Evolutionary conservation across 2,888 invertebrate genomes (phyloP), one percentile per base, ranked within the genome.

Genomic region (Caradrina clavipalpis): DNA sequence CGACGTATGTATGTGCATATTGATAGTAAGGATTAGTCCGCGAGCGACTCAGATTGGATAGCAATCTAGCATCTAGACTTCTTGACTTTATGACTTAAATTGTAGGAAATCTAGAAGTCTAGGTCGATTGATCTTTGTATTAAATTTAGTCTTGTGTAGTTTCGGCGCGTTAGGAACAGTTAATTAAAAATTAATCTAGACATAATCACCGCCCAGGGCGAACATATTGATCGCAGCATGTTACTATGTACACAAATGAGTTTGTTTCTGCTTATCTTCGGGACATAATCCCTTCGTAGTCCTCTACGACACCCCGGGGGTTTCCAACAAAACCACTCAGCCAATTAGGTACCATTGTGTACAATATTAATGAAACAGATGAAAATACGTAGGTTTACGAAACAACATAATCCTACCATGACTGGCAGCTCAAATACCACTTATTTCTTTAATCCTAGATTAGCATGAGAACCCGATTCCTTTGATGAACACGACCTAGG

Each of bases 401-500:
- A 35, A 21, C n/a, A 47, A 31, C 5, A 15, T 21, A 17, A 77
- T 55, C 10, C 31, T 1, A 31, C 6, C 21, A 35, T 50, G 55
- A 55, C 26, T 39, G 7, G 58, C 39, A 22, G 35, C 45, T 54
- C 13, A 22, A 42, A 35, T 19, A 35, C 5, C 75, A 35, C 45
- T 42, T 53, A 59, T 49, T 69, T 50, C n/a, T 66, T 66, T 58
- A 22, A 68, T 60, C 50, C 47, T 51, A 53, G 17, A 78, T 73
- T 72, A 78, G 42, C 22, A 49, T 57, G 51, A 73, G 56, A 53
- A 47, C 31, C 15, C 35, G 39, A 50, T 71, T 72, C 15, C 8
- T 73, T 57, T 61, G 50, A 61, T n/a, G 39, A 71, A 17, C 11
- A 21, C 49, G 21, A 47, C 19, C 22, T 21, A 17, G 11, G 13